Evolutionary conservation across 2,797 vertebrate genomes (phyloP), one percentile per base, ranked within the genome.

Genomic region (Melanotaenia boesemani): DNA sequence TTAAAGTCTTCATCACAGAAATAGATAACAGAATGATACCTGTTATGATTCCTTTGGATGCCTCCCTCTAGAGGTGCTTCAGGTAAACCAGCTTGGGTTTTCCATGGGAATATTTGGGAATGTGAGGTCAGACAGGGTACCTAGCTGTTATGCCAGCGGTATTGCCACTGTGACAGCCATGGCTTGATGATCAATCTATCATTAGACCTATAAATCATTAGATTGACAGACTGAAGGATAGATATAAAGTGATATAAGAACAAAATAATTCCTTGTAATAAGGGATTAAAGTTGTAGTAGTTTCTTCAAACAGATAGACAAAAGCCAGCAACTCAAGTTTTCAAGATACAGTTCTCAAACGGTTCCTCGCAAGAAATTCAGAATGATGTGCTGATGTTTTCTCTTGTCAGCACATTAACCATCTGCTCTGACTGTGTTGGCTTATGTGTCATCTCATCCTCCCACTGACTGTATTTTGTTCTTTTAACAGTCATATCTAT

Each of bases 31-130:
- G 58, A 70, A 74, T 44, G 57, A 70, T 48, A 74, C 64, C 46
- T 50, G 52, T 48, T 72, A 48, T 9, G n/a, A 75, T 81, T 78
- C 59, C 57, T 58, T 22, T 63, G 28, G 37, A 78, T 62, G 64
- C 16, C 46, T 82, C 72, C 59, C 54, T 74, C 69, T 85, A 72
- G 72, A 77, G 39, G 36, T 52, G 70, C 74, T 83, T 74, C 61
- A 86, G 70, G 58, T 48, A 24, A 72, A 48, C 39, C 55, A 62
- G 69, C 36, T 55, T 63, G 8, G 63, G 50, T 67, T 73, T 76
- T 39, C n/a, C 6, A 56, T 13, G 39, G 36, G 8, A 37, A 9
- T 37, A 5, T 63, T n/a, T 8, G 16, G 46, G 5, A 50, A 50
- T 50, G 18, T 50, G 26, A 26, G 26, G 2, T 26, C 26, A 2